Evolutionary conservation across 1,140 invertebrate species (phyloP), one percentile per base, ranked within the genome.

Genomic region (Teleogryllus occipitalis): DNA sequence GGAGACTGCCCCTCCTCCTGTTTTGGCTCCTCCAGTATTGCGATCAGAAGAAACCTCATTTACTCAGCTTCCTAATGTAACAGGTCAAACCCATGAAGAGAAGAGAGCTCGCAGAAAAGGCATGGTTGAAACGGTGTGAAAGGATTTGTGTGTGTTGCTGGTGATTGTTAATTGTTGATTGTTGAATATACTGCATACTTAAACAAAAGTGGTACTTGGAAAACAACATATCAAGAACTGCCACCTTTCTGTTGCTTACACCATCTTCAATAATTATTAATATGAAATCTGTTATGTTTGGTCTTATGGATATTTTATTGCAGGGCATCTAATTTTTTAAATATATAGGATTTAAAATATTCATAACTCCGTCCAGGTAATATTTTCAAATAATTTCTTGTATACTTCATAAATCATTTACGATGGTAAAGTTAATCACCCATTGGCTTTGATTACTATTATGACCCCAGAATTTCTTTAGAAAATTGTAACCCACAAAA

Each of bases 41-140:
- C 78, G 47, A 21, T 77, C 79, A 18, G 79, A 80, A 74, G 79
- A 80, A 47, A 80, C 79, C 8, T 80, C 79, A 12, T 80, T 80
- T 22, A 80, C 79, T 22, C 79, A 80, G 79, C 48, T 80, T 47
- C 76, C 79, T 14, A 46, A 21, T 27, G 78, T 46, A 46, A 72
- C 27, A n/a, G 54, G 65, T 65, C 27, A 48, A 54, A 47, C 22
- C 10, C 47, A 65, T 7, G 79, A 80, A 72, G 79, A 80, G 7
- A 80, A 54, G 15, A 54, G 75, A 74, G 54, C 79, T n/a, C 75
- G 79, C 18, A 76, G 79, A 21, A 76, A 72, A 72, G 79, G 79
- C 27, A 77, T 80, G 75, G 76, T 80, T 10, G 79, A 80, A 74
- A 80, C 79, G 1, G 76, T 80, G 48, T 80, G 73, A 80, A n/a